Conservation (phyloP, 2,797 vertebrate genomes). For the Momotus momota region DNA sequence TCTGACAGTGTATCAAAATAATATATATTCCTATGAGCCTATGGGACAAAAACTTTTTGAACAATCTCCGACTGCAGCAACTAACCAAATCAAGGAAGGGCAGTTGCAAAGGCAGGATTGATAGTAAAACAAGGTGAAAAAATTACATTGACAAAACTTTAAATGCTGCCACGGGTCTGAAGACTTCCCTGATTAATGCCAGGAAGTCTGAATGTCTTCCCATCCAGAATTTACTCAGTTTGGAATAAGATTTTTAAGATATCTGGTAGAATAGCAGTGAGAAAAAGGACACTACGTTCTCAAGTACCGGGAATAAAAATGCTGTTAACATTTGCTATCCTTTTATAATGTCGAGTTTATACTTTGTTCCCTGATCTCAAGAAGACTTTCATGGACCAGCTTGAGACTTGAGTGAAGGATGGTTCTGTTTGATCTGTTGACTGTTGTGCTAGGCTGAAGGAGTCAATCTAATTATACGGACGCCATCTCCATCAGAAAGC, state of each 20-base stretch:
- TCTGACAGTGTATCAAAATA: background rate
- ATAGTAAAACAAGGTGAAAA: background rate
- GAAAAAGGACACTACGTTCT: background rate
- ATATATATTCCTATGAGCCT: background rate
- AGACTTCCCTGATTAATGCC: background rate
- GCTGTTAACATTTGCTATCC: background rate
- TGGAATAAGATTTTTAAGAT: conserved; percentile 17
- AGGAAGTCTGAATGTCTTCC: background rate
- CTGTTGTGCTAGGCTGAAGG: background rate
- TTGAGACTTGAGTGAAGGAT: background rate
- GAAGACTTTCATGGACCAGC: background rate
- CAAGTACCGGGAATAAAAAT: background rate
- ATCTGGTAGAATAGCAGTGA: conserved; percentile 11
- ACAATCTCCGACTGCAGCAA: background rate
- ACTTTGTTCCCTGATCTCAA: background rate
- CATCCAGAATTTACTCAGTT: background rate
- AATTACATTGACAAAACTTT: background rate
- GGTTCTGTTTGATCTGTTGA: background rate
- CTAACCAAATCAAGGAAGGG: background rate
- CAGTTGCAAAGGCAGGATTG: background rate
- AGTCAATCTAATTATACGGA: background rate
- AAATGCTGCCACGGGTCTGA: background rate
- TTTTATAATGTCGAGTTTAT: background rate
- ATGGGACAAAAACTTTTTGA: background rate
- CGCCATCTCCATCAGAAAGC: background rate